Base-by-base conservation (phyloP, 2,888 invertebrate genomes). In the Sarcophaga subvicina region DNA sequence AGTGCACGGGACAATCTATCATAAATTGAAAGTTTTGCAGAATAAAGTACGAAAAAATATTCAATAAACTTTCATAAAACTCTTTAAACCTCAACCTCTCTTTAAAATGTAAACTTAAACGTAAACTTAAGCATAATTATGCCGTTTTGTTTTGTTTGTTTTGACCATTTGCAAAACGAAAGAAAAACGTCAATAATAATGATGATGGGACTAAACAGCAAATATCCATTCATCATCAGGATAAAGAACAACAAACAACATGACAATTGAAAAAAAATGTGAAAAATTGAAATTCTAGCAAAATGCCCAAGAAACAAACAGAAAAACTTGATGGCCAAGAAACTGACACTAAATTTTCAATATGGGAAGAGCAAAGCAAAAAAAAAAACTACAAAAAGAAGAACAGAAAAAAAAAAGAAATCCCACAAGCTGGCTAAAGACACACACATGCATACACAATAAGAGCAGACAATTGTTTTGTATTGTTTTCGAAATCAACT, bases 321-420 rank as follows among this genome's bases (percentile, higher is more conserved):
- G n/a, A 4, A 20, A 54, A 64, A 75, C 64, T 76, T 20, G 45
- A 79, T 14, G 63, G 49, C 27, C 22, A 76, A 78, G 73, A 66
- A 66, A 80, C 84, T 71, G 84, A 80, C 66, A 80, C 80, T 62
- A 66, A 71, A 66, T 62, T 81, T 84, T 79, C 84, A 78, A 78
- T 83, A 83, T 5, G 69, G 79, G 37, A 0, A 37, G 6, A 37
- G 37, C 37, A 37, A 37, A 37, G 4, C 25, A 37, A 37, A 37
- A 6, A 6, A 71, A 77, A 45, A 80, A 25, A 25, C 27, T 27
- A 70, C 22, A 59, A 49, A 49, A 3, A 49, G 49, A 49, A 12
- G 37, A 75, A 62, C 20, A 47, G 4, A 1, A 79, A 49, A 80
- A 80, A 64, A 10, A 76, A 76, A 54, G 69, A 63, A 69, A 78